phyloP scores from a whole-genome alignment of 2,888 invertebrate genomes.

The Cosmorhoe ocellata region DNA sequence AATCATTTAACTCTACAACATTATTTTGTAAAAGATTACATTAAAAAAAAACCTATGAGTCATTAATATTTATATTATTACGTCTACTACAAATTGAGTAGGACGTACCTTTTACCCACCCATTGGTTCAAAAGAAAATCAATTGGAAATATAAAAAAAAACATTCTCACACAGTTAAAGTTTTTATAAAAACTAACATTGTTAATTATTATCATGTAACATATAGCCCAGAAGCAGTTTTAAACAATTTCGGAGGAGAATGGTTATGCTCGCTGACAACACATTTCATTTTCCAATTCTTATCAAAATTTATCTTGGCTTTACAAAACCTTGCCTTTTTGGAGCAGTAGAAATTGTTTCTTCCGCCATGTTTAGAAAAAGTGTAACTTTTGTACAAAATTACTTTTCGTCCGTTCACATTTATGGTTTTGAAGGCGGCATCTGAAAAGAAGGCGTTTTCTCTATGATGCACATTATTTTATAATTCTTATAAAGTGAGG shows the following conservation, averaged over 20 bases:
- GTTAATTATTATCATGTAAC: background rate
- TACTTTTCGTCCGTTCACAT: constrained; percentile 1
- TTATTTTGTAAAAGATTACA: too few species aligned
- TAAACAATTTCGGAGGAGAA: constrained; percentile 14
- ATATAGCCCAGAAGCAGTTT: background rate
- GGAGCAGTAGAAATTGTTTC: constrained; percentile 10
- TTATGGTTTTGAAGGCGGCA: background rate
- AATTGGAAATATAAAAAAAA: too few species aligned
- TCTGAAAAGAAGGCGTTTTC: background rate
- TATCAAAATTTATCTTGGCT: constrained; percentile 20
- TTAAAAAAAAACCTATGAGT: too few species aligned
- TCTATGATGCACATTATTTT: too few species aligned
- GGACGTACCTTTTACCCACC: too few species aligned
- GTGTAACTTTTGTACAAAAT: constrained; percentile 15
- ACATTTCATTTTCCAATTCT: constrained; percentile 9
- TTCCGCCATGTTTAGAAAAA: constrained; percentile 6
- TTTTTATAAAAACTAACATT: too few species aligned
- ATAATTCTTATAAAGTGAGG: too few species aligned
- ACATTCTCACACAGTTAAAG: too few species aligned
- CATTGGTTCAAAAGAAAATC: too few species aligned
- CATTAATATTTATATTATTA: too few species aligned
- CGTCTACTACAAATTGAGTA: too few species aligned
- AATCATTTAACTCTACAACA: too few species aligned
- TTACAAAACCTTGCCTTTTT: constrained; percentile 19
- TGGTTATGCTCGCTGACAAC: constrained; percentile 17